Percentiles rank a stretch among this genome's conserved stretches.
Conservation (phyloP, 2,888 invertebrate species). For the Rhagonycha fulva region DNA sequence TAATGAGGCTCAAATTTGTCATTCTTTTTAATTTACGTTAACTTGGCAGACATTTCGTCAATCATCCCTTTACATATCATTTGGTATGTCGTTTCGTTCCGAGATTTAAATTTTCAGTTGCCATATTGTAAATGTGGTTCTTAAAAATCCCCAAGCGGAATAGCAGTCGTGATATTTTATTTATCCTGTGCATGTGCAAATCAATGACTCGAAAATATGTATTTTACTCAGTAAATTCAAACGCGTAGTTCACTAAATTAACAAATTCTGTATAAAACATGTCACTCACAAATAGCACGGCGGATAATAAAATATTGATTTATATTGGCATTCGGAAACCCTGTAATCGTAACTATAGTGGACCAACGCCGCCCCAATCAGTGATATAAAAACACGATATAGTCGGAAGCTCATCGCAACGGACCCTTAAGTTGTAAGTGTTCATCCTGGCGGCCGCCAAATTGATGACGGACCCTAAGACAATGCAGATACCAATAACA, state of each 20-base stretch:
- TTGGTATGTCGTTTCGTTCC: conserved; percentile 34
- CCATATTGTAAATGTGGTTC: conserved; percentile 49
- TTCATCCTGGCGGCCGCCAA: conserved; percentile 44
- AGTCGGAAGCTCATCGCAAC: conserved; percentile 32
- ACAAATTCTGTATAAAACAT: conserved; percentile 47
- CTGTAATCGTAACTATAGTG: conserved; percentile 44
- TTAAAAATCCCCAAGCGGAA: conserved; percentile 49
- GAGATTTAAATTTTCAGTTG: conserved; percentile 47
- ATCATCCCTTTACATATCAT: conserved; percentile 43
- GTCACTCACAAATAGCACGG: conserved; percentile 45
- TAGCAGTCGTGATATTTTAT: conserved; percentile 51
- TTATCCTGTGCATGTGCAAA: conserved; percentile 50
- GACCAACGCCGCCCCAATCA: conserved; percentile 37
- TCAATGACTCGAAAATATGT: conserved; percentile 51
- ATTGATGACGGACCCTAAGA: conserved; percentile 48
- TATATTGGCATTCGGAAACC: conserved; percentile 43
- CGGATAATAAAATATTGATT: conserved; percentile 52
- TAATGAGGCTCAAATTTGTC: conserved; percentile 36
- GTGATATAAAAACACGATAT: conserved; percentile 43
- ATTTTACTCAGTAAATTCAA: conserved; percentile 41
- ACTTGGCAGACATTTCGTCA: conserved; percentile 32
- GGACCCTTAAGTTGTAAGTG: conserved; percentile 42
- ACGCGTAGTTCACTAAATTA: conserved; percentile 44
- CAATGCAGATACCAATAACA: conserved; percentile 42
- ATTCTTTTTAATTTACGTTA: conserved; percentile 40